Evolutionary conservation across 1,140 invertebrate genomes (phyloP), one percentile per base, ranked within the genome.

Genomic region (Diorhabda elongata): DNA sequence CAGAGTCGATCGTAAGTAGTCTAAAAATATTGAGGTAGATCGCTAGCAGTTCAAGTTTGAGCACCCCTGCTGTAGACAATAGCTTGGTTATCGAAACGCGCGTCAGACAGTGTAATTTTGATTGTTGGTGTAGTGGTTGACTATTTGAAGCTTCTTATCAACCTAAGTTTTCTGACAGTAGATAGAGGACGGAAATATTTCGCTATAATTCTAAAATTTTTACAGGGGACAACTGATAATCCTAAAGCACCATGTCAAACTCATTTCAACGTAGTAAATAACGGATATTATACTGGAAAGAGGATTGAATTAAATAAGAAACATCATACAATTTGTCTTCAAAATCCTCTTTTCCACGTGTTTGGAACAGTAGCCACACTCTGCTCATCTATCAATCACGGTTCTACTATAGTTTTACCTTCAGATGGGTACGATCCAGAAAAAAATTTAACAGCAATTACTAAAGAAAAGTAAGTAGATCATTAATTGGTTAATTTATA

Each of bases 321-420:
- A 58, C 83, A 84, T 65, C 83, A 84, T 45, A 86, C 73, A 4
- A 81, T 93, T 57, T 96, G 94, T 76, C 75, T 91, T 0, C 90
- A 96, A 80, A 92, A 95, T 2, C 97, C 97, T 0, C 84, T 98
- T 9, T 99, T 98, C 78, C 97, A 99, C 79, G 95, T 91, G 9
- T 95, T 92, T 79, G 96, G 94, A 0, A 89, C 91, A 45, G 85
- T 92, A 0, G 83, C 91, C 47, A 93, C 90, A 0, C 81, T 89
- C 61, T 73, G 93, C 1, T 80, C 77, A 2, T 81, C 85, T n/a
- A 64, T 92, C 0, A 84, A 90, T 59, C 83, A 87, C 76, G 93
- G 92, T 0, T 82, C 85, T 0, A 90, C 91, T 0, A 69, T 91
- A 11, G 88, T 97, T 0, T 72, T 96, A 2, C 90, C 93, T 3